These are phyloP conservation scores for Irena cyanogastra DNA, from an alignment of 2,113 vertebrate genomes.

Conservation along the genomic window DNA sequence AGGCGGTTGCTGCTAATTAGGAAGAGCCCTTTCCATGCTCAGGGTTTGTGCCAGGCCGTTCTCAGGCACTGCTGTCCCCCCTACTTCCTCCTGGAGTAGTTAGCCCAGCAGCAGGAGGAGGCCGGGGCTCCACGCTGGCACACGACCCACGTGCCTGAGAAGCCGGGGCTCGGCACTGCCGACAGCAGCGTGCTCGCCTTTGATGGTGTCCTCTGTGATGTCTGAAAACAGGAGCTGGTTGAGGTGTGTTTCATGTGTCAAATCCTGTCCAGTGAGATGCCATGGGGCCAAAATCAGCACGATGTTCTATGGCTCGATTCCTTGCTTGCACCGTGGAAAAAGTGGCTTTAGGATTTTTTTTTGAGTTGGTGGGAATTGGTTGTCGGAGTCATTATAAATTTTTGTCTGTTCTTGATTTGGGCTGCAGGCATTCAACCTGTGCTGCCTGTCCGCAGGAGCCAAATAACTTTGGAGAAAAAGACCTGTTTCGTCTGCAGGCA, in stretches of 20 bases:
- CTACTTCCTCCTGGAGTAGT: neutral
- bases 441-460: neutral
- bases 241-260: neutral
- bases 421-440: neutral
- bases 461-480: constrained; percentile 29
- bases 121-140: neutral
- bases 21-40: neutral
- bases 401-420: neutral
- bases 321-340: neutral
- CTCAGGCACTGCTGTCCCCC: neutral
- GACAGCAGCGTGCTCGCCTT: neutral
- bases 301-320: neutral
- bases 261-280: neutral
- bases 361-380: neutral
- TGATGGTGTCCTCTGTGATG: neutral
- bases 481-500: neutral
- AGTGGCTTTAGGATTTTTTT: neutral
- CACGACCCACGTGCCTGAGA: neutral
- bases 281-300: neutral
- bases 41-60: neutral
- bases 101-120: neutral
- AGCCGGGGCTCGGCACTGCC: neutral
- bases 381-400: neutral
- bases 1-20: neutral
- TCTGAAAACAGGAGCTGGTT: neutral